Conservation (phyloP, 2,797 vertebrate genomes). For the Poecilia gillii region DNA sequence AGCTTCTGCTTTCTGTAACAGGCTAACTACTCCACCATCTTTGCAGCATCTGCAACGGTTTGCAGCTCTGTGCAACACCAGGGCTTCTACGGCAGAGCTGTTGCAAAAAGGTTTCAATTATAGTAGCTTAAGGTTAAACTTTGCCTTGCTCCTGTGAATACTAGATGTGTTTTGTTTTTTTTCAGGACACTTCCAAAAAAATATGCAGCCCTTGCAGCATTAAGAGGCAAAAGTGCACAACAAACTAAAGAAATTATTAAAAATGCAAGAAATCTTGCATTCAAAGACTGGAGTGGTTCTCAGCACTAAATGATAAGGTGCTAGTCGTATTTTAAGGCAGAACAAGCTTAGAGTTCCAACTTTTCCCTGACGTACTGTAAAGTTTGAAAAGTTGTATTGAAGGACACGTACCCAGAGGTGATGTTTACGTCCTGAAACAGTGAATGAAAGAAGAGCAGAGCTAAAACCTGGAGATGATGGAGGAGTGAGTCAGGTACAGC, state of each 20-base stretch:
- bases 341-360: neutral
- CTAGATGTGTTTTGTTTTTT: neutral
- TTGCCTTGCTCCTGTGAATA: constrained; percentile 1
- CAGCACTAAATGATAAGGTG: neutral
- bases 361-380: neutral
- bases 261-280: neutral
- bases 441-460: neutral
- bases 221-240: neutral
- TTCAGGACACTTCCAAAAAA: neutral
- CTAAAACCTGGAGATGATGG: neutral
- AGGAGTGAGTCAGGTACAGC: neutral
- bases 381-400: neutral
- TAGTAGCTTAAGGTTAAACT: constrained; percentile 4
- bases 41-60: constrained; percentile 3
- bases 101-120: neutral
- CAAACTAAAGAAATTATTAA: neutral
- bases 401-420: neutral
- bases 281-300: neutral
- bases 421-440: neutral
- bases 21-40: neutral
- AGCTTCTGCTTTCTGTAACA: constrained; percentile 5
- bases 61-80: neutral
- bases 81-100: neutral
- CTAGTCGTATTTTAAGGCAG: neutral
- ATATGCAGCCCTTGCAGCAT: neutral